Conservation (phyloP, 2,113 vertebrate genomes). For the Maccullochella peelii region DNA sequence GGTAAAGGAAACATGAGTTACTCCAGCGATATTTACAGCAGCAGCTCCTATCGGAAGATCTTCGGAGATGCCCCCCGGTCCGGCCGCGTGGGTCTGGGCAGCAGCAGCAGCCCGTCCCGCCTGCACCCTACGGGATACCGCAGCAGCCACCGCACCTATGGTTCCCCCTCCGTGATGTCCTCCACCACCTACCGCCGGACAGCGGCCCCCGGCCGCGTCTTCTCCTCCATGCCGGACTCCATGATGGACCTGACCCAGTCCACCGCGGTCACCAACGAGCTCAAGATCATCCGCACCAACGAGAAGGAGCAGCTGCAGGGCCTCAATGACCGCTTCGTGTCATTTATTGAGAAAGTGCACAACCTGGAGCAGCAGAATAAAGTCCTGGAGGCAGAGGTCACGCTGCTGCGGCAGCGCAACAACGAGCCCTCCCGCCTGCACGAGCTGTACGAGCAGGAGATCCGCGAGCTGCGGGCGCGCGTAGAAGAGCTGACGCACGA, state of each 20-base stretch:
- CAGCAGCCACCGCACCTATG: conserved; percentile 75
- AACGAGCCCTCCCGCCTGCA: conserved; percentile 86
- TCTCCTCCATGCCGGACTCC: conserved; percentile 75
- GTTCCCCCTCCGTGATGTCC: conserved; percentile 66
- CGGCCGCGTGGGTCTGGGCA: conserved; percentile 70
- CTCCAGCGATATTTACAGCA: conserved; percentile 81
- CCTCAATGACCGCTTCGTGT: conserved; percentile 89
- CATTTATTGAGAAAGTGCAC: conserved; percentile 88
- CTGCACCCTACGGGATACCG: conserved; percentile 76
- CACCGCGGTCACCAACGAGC: conserved; percentile 87
- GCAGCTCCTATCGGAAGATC: conserved; percentile 86
- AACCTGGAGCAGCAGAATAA: conserved; percentile 88
- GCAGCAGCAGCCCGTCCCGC: conserved; percentile 80
- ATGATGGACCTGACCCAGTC: conserved; percentile 83
- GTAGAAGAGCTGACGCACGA: conserved; percentile 86
- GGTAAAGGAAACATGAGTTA: conserved; percentile 80
- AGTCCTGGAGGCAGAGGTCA: conserved; percentile 86
- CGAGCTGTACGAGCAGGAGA: conserved; percentile 88
- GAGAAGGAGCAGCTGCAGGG: conserved; percentile 89
- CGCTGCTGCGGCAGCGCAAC: conserved; percentile 84
- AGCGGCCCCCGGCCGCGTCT: conserved; percentile 76
- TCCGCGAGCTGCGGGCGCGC: conserved; percentile 84
- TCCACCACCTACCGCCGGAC: conserved; percentile 79
- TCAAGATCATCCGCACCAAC: conserved; percentile 88
- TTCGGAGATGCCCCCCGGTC: conserved; percentile 83